Conservation (phyloP, 2,888 invertebrate genomes). For the Hedya salicella region DNA sequence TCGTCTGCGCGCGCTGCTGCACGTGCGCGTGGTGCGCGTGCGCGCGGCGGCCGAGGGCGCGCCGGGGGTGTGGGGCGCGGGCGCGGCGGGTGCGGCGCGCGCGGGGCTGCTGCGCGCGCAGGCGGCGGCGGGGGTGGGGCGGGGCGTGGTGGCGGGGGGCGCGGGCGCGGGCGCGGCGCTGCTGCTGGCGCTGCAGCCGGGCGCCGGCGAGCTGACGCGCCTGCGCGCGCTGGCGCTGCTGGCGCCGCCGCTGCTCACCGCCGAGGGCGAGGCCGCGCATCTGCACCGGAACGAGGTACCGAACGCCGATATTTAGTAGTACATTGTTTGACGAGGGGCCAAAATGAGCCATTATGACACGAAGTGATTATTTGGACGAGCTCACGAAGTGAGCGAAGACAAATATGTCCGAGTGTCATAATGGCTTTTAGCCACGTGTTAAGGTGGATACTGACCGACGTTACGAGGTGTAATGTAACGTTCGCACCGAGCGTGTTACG, state of each 20-base stretch:
- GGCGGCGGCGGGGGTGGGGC: slow-evolving; percentile 59
- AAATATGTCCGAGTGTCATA: too few species aligned
- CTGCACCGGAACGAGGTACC: slow-evolving; percentile 80
- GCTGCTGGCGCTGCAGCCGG: slow-evolving; percentile 51
- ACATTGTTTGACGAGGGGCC: too few species aligned
- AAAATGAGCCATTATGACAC: too few species aligned
- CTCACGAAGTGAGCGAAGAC: too few species aligned
- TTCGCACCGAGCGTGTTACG: slow-evolving; percentile 8
- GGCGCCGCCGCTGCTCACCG: slow-evolving; percentile 88
- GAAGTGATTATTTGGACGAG: too few species aligned
- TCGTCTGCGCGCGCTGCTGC: slow-evolving; percentile 49
- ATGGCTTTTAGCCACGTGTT: too few species aligned
- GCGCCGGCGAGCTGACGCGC: slow-evolving; percentile 52
- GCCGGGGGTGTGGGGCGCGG: slow-evolving; percentile 64
- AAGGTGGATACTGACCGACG: slow-evolving; percentile 14
- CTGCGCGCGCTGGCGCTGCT: slow-evolving; percentile 86
- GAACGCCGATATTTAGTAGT: too few species aligned
- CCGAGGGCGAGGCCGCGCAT: slow-evolving; percentile 86
- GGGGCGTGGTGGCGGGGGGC: slow-evolving; percentile 55
- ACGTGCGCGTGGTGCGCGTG: slow-evolving; percentile 43
- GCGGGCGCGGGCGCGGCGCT: slow-evolving; percentile 52
- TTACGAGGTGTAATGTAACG: slow-evolving; percentile 8
- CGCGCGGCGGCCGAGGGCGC: slow-evolving; percentile 45
- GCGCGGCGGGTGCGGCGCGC: slow-evolving; percentile 55
- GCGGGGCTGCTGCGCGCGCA: slow-evolving; percentile 56